Base-by-base conservation (phyloP, 2,113 vertebrate species). In the Aythya baeri region DNA sequence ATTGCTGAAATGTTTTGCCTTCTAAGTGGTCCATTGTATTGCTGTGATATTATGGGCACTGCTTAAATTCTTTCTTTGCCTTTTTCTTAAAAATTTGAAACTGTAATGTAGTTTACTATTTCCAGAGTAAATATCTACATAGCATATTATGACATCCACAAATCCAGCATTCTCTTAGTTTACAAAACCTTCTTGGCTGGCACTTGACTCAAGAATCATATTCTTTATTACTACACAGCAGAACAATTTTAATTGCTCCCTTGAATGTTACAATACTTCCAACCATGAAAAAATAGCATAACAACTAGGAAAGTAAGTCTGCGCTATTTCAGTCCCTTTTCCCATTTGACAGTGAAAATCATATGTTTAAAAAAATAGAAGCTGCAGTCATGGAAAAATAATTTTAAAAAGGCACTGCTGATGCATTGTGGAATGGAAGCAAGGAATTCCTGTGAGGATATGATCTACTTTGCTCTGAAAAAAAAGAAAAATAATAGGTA, bases 181-280 rank as follows among this genome's bases (percentile, higher is more conserved):
- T 86, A 62, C 22, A 22, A 92, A 96, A 78, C 13, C 52, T 79
- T 52, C 65, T 79, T 88, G n/a, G 57, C 55, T 94, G 79, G 57
- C 14, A 3, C 68, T 91, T 95, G 50, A 71, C 73, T 87, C 88
- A 70, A 89, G 80, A 97, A 89, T 94, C 52, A 41, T 31, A 59
- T 72, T 89, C 61, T 89, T 95, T 96, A 83, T 92, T 94, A 59
- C 72, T 86, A 58, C 71, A 80, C 55, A 95, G 93, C 0, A 18
- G 82, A 86, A 86, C 59, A 59, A 87, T 96, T 97, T 92, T 95
- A 96, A 96, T 96, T 95, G 88, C 62, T 97, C 90, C 88, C 89
- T 95, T 96, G 90, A 95, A 95, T 18, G 85, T 95, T 92, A 66
- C 32, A 73, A 4, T 82, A 91, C 63, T 91, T 88, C 31, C 68